Evolutionary conservation across 2,888 invertebrate genomes (phyloP), one percentile per base, ranked within the genome.

Genomic region (Eupithecia pulchellata): DNA sequence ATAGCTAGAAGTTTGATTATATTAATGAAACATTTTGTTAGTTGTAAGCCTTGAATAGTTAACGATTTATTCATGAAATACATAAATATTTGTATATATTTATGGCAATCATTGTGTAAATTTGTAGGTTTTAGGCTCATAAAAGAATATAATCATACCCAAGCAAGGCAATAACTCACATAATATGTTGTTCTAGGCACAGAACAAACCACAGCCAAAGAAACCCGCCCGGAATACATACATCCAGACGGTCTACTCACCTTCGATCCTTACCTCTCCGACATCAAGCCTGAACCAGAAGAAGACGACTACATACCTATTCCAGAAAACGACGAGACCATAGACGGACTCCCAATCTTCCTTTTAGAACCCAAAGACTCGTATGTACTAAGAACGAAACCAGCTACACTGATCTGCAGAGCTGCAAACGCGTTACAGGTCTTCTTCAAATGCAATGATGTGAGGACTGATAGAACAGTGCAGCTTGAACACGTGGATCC

Each of bases 381-480:
- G 1, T 99, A 97, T 91, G 98, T 99, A 74, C 96, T 98, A 57
- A 97, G 98, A 86, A 98, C 97, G 83, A 97, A 98, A 81, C 98
- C 99, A 39, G 98, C 98, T 0, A 96, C 96, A 3, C 93, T 99
- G 39, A 95, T 96, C 66, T 99, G 99, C 86, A 96, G 97, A 81
- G 99, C 98, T 0, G 97, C 98, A 6, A 97, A 98, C 89, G 98
- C 99, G 27, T 95, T 98, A n/a, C 96, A 97, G 89, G 96, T 96
- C 14, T 92, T 87, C 85, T 98, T 98, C 92, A 96, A 96, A 83
- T 98, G 98, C 89, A 98, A 98, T 86, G 96, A 96, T 64, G 94
- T 94, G 0, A 91, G 92, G 73, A 86, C 86, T 1, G 95, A 95
- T 68, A 92, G 89, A 69, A 95, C 96, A 64, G 94, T 95, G 55